A percentile compares a stretch with the other conserved stretches of the same genome.
Conservation (phyloP, 2,797 vertebrate genomes). For the Pseudotriccus pelzelni region DNA sequence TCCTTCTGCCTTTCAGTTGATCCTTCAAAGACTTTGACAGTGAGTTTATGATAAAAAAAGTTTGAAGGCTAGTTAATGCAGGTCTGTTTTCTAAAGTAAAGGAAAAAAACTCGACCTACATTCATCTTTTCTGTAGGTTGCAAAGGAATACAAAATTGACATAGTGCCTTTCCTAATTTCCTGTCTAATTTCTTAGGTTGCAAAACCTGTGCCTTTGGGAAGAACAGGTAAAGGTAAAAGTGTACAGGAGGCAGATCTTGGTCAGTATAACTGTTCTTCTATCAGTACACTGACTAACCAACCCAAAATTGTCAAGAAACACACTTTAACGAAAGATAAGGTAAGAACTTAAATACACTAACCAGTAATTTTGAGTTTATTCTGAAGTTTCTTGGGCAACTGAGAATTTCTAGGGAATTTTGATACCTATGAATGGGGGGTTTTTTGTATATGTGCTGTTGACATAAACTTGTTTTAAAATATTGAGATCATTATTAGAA, state of each 20-base stretch:
- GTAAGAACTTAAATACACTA: slow-evolving; percentile 56
- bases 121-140: background rate
- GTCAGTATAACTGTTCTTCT: slow-evolving; percentile 68
- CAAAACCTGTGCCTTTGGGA: slow-evolving; percentile 87
- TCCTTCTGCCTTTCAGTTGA: background rate
- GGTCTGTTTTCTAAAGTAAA: background rate
- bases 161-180: background rate
- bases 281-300: slow-evolving; percentile 69
- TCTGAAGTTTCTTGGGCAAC: background rate
- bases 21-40: background rate
- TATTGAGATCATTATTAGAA: background rate
- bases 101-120: background rate
- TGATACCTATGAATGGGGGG: rapidly evolving
- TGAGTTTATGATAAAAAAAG: background rate
- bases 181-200: slow-evolving; percentile 80
- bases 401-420: background rate
- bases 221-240: slow-evolving; percentile 81
- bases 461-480: background rate
- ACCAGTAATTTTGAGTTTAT: background rate
- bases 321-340: slow-evolving; percentile 73
- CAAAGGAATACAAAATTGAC: background rate
- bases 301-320: slow-evolving; percentile 80
- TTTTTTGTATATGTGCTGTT: background rate
- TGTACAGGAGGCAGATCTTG: slow-evolving; percentile 76
- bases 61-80: background rate